A percentile compares a stretch with the other conserved stretches of the same genome.
Conservation (phyloP, 2,113 vertebrate species). For the Pomatostomus ruficeps region DNA sequence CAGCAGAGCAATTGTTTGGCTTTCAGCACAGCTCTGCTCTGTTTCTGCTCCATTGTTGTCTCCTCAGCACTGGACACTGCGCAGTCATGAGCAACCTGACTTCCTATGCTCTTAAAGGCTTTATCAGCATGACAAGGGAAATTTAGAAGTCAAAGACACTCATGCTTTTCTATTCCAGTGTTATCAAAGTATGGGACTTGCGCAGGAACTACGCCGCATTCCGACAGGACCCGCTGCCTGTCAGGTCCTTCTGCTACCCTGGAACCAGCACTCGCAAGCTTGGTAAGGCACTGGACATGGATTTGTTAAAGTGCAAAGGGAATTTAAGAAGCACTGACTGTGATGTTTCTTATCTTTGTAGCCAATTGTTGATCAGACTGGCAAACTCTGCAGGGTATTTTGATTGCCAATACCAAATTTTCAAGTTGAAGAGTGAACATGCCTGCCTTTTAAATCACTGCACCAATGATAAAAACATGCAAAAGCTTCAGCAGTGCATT, state of each 20-base stretch:
- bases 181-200: conserved; percentile 96
- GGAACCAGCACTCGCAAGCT: conserved; percentile 88
- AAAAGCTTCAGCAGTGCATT: neutral
- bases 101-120: neutral
- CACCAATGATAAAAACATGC: neutral
- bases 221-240: conserved; percentile 81
- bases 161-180: conserved; percentile 68
- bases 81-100: neutral
- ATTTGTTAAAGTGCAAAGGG: neutral
- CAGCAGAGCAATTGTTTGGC: neutral
- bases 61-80: neutral
- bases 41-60: neutral
- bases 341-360: neutral
- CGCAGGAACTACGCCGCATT: conserved; percentile 86
- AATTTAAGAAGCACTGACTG: neutral
- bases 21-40: neutral
- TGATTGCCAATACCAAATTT: neutral
- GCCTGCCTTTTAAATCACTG: neutral
- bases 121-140: neutral
- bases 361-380: neutral
- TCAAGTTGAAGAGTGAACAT: neutral
- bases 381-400: neutral
- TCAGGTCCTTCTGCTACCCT: conserved; percentile 84
- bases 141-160: neutral
- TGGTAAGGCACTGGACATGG: conserved; percentile 70